These are phyloP conservation scores for Reticulitermes speratus DNA, from an alignment of 1,140 invertebrate genomes.

Conservation along the genomic window DNA sequence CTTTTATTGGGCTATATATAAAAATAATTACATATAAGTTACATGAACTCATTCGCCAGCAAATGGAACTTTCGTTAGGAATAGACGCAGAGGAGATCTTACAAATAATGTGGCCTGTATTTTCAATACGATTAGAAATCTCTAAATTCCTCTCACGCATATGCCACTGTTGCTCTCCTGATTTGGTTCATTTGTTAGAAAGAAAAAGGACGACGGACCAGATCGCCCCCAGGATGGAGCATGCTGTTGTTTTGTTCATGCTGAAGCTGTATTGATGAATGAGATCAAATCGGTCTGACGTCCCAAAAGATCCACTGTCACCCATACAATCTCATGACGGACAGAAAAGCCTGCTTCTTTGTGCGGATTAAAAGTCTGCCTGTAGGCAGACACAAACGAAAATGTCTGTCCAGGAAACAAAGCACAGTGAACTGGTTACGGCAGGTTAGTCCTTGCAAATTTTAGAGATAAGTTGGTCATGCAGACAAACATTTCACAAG, in stretches of 20 bases:
- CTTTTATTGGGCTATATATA: too few relatives aligned
- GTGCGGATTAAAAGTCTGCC: background rate
- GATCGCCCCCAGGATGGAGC: background rate
- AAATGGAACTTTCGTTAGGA: too few relatives aligned
- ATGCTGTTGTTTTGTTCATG: constrained; percentile 7
- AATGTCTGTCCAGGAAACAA: background rate
- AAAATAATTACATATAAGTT: too few relatives aligned
- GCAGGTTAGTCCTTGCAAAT: background rate
- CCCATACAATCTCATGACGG: constrained; percentile 3
- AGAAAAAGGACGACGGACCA: background rate
- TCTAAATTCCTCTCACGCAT: background rate
- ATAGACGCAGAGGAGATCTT: too few relatives aligned
- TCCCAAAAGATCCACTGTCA: constrained; percentile 13
- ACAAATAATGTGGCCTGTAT: too few relatives aligned
- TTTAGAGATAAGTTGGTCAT: too few relatives aligned
- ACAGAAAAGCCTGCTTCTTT: background rate
- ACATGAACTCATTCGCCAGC: too few relatives aligned
- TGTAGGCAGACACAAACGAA: background rate
- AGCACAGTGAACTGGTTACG: background rate
- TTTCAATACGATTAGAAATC: too few relatives aligned
- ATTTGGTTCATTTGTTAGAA: constrained; percentile 19
- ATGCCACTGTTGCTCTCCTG: background rate
- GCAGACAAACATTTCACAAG: too few relatives aligned
- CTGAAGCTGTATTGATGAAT: constrained; percentile 9
- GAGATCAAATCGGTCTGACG: constrained; percentile 7